Evolutionary conservation across 2,888 invertebrate genomes (phyloP).

Genomic region (Pammene aurita): DNA sequence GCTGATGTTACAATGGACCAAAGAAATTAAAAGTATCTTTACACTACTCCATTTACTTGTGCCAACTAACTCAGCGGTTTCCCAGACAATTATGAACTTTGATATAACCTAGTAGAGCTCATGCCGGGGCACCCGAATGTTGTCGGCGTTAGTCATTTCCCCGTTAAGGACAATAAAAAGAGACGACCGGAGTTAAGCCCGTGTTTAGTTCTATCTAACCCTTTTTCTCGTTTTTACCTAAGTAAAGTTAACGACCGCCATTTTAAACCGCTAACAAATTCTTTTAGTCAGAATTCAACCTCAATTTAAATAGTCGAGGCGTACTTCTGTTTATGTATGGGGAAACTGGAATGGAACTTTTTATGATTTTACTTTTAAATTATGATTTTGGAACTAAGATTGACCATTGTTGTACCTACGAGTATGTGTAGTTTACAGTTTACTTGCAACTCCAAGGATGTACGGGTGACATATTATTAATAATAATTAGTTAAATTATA

Average conservation of each 20-base stretch:
- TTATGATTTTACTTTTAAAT: too few relatives aligned
- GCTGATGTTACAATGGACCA: slow-evolving; percentile 14
- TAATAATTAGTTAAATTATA: too few relatives aligned
- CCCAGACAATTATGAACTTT: background rate
- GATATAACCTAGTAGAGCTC: background rate
- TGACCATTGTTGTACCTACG: too few relatives aligned
- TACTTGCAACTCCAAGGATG: slow-evolving; percentile 1
- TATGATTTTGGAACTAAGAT: too few relatives aligned
- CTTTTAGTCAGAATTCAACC: slow-evolving; percentile 12
- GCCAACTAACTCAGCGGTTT: background rate
- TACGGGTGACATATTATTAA: too few relatives aligned
- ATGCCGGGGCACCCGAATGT: background rate
- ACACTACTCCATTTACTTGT: slow-evolving; percentile 23
- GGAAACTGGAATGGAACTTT: background rate
- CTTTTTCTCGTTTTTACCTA: slow-evolving; percentile 30
- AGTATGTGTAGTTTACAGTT: too few relatives aligned
- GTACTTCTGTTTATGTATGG: background rate
- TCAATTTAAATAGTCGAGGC: background rate
- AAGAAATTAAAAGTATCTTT: slow-evolving; percentile 31
- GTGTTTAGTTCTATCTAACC: slow-evolving; percentile 24
- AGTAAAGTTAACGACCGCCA: slow-evolving; percentile 19
- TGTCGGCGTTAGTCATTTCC: slow-evolving; percentile 17
- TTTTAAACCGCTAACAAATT: slow-evolving; percentile 23
- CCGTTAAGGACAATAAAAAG: slow-evolving; percentile 30
- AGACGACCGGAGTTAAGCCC: slow-evolving; percentile 17